Evolutionary conservation across 2,113 vertebrate species (phyloP).

Genomic region (Collichthys lucidus): DNA sequence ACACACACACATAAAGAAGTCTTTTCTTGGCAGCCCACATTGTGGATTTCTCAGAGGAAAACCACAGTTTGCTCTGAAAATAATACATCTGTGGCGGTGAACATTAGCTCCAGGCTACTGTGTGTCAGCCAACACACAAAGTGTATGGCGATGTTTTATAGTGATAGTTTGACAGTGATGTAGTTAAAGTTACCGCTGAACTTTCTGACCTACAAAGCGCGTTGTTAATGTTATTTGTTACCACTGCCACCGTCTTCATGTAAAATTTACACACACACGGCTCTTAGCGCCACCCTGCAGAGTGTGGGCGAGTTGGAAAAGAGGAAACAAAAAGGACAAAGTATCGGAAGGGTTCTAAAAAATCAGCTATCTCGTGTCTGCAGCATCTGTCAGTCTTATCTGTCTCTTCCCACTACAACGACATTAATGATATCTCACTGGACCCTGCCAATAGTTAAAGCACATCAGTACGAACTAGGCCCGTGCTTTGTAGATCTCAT

Average conservation of each 20-base stretch:
- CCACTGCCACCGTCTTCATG: neutral
- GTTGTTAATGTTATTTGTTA: slow-evolving; percentile 7
- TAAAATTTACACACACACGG: neutral
- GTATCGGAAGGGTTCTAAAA: slow-evolving; percentile 37
- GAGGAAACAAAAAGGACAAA: slow-evolving; percentile 15
- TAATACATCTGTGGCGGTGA: slow-evolving; percentile 59
- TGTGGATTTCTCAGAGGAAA: slow-evolving; percentile 62
- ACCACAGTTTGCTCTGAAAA: slow-evolving; percentile 54
- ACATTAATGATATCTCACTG: slow-evolving; percentile 70
- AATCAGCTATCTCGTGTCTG: slow-evolving; percentile 51
- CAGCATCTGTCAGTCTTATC: slow-evolving; percentile 61
- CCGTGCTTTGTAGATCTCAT: slow-evolving; percentile 77
- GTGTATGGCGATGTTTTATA: slow-evolving; percentile 39
- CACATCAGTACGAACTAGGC: slow-evolving; percentile 51
- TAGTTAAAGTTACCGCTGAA: slow-evolving; percentile 39
- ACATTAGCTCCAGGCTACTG: slow-evolving; percentile 50
- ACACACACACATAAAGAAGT: neutral
- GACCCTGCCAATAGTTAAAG: slow-evolving; percentile 60
- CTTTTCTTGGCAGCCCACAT: slow-evolving; percentile 51
- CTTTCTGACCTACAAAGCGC: slow-evolving; percentile 26
- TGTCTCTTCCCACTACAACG: slow-evolving; percentile 45
- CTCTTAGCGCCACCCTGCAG: neutral
- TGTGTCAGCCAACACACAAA: slow-evolving; percentile 51
- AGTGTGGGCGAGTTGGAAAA: neutral
- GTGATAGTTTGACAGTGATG: slow-evolving; percentile 45